Evolutionary conservation across 1,140 invertebrate genomes (phyloP).

Genomic region (Gerris buenoi): DNA sequence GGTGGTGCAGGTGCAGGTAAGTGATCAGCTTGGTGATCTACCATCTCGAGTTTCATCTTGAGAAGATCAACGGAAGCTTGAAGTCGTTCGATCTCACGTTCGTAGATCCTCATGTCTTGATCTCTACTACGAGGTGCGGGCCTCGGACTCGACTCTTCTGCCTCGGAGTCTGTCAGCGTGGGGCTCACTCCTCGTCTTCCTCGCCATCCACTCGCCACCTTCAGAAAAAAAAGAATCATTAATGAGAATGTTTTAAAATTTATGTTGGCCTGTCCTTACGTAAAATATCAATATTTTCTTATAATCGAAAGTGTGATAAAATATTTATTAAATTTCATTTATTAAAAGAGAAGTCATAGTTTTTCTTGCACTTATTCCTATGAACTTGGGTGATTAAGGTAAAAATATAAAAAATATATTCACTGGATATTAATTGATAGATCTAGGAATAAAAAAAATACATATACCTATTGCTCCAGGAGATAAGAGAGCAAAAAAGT

Average conservation of each 20-base stretch:
- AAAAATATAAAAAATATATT: too few relatives aligned
- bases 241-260: too few relatives aligned
- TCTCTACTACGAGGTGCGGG: not conserved
- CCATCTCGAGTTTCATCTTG: constrained; percentile 44
- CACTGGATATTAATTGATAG: too few relatives aligned
- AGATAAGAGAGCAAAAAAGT: too few relatives aligned
- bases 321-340: not conserved
- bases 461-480: too few relatives aligned
- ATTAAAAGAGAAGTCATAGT: not conserved
- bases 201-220: not conserved
- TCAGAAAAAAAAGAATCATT: not conserved
- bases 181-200: not conserved
- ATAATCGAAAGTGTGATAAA: not conserved
- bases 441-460: too few relatives aligned
- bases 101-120: constrained; percentile 29
- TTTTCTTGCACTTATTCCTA: too few relatives aligned
- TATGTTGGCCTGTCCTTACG: too few relatives aligned
- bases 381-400: too few relatives aligned
- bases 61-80: constrained; percentile 58
- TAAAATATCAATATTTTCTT: too few relatives aligned
- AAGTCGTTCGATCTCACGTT: constrained; percentile 62
- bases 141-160: not conserved
- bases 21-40: constrained; percentile 28
- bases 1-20: constrained; percentile 8
- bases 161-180: not conserved